Base-by-base conservation (phyloP, 2,797 vertebrate genomes). In the Nasua narica region DNA sequence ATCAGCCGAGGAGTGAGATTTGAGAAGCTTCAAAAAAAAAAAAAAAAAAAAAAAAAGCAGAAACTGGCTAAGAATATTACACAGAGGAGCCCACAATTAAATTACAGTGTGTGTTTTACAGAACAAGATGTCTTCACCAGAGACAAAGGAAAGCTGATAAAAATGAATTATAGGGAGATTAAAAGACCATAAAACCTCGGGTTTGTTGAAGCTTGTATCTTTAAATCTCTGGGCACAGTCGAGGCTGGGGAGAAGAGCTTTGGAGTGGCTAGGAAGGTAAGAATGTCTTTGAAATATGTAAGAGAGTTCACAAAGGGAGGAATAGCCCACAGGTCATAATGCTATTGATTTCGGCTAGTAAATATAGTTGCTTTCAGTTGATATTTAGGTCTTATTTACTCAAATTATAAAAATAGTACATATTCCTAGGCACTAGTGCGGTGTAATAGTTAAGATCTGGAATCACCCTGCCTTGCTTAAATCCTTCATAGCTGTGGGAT, bases 91-190 rank as follows among this genome's bases (percentile, higher is more conserved):
- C 87, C 74, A 84, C 48, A 81, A 65, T 92, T 89, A 92, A 82
- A 94, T 96, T 87, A 74, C 67, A 70, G 76, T 18, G 12, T 40
- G 77, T 72, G 27, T 93, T 92, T 96, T 93, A 91, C 13, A n/a
- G 90, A 88, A 94, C 86, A 95, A 62, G 60, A 58, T 95, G 74
- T 88, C 37, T 65, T 96, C 83, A 67, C 2, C 0, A 29, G 78
- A 95, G 78, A 95, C 93, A 96, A 97, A 97, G 88, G 85, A 88
- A 95, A 92, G 50, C 29, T 72, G 87, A 81, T 93, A 81, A 93
- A 97, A 93, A 86, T 90, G 93, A 97, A 65, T 93, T 93, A 94
- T 35, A 58, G 69, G 43, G 83, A 54, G 67, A 93, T 74, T 91
- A 76, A 92, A 91, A 87, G 88, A 69, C 46, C 60, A 32, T 95